Conservation (phyloP, 2,888 invertebrate genomes). For the Himalopsyche anomala region DNA sequence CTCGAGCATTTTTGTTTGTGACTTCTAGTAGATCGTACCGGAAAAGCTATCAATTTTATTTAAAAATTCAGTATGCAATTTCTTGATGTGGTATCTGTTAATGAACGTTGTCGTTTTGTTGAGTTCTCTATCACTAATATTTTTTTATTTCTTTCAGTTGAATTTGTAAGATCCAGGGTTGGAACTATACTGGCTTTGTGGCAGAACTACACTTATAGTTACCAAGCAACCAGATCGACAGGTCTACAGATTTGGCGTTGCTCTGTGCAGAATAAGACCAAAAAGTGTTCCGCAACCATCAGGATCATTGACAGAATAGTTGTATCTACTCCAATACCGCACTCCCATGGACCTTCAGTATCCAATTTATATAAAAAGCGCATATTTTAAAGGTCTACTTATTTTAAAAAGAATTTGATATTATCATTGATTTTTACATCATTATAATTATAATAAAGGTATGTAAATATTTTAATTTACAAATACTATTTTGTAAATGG, state of each 20-base stretch:
- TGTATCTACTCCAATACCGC: background rate
- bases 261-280: conserved; percentile 7
- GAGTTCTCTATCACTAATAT: background rate
- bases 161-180: conserved; percentile 2
- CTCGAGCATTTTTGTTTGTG: no score
- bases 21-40: no score
- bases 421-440: no score
- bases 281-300: conserved; percentile 16
- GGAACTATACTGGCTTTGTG: background rate
- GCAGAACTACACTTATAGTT: conserved; percentile 28
- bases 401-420: no score
- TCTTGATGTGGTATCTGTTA: no score
- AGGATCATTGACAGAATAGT: background rate
- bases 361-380: conserved; percentile 9
- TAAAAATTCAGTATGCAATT: no score
- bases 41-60: no score
- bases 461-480: no score
- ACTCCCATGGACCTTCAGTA: background rate
- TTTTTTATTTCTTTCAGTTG: background rate
- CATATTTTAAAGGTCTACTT: background rate
- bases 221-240: background rate
- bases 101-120: no score
- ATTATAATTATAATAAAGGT: no score
- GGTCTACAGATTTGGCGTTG: conserved; percentile 4
- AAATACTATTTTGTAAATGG: no score